Percentiles rank a stretch among this genome's conserved stretches.
Evolutionary conservation across 2,888 invertebrate genomes (phyloP).

Genomic region (Agriopis marginaria): DNA sequence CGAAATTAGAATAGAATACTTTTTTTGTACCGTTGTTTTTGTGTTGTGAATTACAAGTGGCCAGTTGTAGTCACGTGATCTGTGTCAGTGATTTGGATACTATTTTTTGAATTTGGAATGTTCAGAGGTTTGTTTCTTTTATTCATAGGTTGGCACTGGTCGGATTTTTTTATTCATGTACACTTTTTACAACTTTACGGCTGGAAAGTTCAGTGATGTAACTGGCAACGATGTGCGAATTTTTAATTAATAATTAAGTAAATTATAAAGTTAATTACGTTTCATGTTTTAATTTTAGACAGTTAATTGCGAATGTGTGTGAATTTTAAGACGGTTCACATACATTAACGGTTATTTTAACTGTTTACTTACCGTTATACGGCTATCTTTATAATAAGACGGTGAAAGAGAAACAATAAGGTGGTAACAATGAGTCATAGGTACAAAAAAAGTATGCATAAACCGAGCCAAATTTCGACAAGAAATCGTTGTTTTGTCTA

Average conservation of each 20-base stretch:
- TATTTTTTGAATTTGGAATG: constrained; percentile 56
- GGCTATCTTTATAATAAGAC: constrained; percentile 12
- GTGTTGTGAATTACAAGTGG: constrained; percentile 45
- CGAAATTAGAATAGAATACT: constrained; percentile 51
- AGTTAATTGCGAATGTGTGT: constrained; percentile 30
- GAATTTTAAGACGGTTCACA: constrained; percentile 29
- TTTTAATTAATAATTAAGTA: constrained; percentile 25
- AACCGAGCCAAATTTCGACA: no score
- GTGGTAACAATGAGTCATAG: background rate
- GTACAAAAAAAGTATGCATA: no score
- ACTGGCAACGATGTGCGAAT: constrained; percentile 33
- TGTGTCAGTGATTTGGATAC: constrained; percentile 53
- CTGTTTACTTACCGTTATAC: constrained; percentile 27
- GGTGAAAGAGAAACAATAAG: background rate
- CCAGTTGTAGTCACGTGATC: constrained; percentile 41
- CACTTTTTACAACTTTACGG: constrained; percentile 42
- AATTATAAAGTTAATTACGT: constrained; percentile 24
- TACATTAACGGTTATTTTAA: constrained; percentile 27
- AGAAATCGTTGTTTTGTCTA: no score
- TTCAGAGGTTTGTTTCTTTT: constrained; percentile 61
- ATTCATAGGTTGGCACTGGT: constrained; percentile 51
- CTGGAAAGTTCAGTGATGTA: constrained; percentile 41
- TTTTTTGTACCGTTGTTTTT: constrained; percentile 35
- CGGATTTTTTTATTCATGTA: constrained; percentile 42
- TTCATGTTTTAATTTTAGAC: constrained; percentile 23